These are phyloP conservation scores for Drosophila basisetae DNA, from an alignment of 2,888 invertebrate species.

Conservation along the genomic window DNA sequence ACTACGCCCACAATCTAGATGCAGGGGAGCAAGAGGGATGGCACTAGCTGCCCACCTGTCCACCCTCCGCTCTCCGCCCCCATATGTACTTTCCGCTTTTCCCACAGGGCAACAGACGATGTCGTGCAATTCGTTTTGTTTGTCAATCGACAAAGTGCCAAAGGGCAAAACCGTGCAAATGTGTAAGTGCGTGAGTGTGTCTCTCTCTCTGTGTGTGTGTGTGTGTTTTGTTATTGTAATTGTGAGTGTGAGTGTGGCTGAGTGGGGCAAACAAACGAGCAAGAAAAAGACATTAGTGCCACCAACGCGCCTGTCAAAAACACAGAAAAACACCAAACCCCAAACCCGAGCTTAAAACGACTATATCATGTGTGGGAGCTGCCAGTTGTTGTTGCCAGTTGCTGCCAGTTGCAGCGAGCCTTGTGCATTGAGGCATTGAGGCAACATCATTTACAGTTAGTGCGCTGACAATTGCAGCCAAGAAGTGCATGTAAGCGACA, in stretches of 20 bases:
- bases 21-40: slow-evolving; percentile 6
- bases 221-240: neutral
- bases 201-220: neutral
- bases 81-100: neutral
- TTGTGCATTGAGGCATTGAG: slow-evolving; percentile 57
- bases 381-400: slow-evolving; percentile 19
- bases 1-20: neutral
- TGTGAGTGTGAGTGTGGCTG: slow-evolving; percentile 20
- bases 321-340: slow-evolving; percentile 25
- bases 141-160: slow-evolving; percentile 75
- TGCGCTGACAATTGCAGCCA: slow-evolving; percentile 58
- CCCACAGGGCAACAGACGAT: slow-evolving; percentile 27
- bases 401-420: slow-evolving; percentile 9
- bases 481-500: slow-evolving; percentile 53
- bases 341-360: slow-evolving; percentile 7
- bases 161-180: slow-evolving; percentile 45
- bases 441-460: slow-evolving; percentile 73
- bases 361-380: slow-evolving; percentile 25
- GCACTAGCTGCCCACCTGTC: slow-evolving; percentile 9
- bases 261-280: slow-evolving; percentile 61
- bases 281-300: slow-evolving; percentile 72
- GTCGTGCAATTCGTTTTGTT: slow-evolving; percentile 69
- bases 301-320: slow-evolving; percentile 49
- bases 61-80: neutral
- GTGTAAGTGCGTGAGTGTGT: slow-evolving; percentile 1